Evolutionary conservation across 2,797 vertebrate genomes (phyloP).

Genomic region (Molossus molossus): DNA sequence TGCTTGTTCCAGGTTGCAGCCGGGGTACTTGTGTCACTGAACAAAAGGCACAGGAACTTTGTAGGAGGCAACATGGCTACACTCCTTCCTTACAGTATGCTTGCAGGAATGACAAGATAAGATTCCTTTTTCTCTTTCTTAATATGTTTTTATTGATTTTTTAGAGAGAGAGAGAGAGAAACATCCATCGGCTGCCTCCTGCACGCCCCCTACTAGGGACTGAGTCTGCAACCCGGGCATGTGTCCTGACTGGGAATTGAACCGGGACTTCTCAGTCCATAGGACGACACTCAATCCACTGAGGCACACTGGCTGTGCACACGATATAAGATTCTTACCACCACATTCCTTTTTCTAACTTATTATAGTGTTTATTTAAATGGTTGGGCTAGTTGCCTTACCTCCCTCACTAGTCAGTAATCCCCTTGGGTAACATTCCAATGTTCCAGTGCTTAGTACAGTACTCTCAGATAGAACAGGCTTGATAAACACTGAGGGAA

Average conservation of each 20-base stretch:
- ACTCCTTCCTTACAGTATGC: background rate
- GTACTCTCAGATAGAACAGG: slow-evolving; percentile 57
- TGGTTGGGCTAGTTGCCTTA: background rate
- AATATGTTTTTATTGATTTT: too few species aligned
- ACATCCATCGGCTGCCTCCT: too few species aligned
- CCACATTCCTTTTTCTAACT: background rate
- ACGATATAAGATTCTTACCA: background rate
- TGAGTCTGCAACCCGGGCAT: too few species aligned
- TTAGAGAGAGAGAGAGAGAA: too few species aligned
- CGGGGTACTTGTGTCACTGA: background rate
- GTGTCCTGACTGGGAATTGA: too few species aligned
- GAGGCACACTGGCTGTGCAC: background rate
- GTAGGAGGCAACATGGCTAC: background rate
- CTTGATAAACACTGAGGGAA: slow-evolving; percentile 77
- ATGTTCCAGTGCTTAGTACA: background rate
- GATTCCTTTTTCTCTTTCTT: background rate
- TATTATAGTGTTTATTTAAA: background rate
- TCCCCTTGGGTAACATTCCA: background rate
- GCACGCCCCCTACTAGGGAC: too few species aligned
- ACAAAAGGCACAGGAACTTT: background rate
- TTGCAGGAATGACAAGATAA: background rate
- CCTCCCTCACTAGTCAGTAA: background rate
- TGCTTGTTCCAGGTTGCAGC: background rate
- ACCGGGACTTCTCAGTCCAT: too few species aligned
- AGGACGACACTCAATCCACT: too few species aligned